Evolutionary conservation across 2,797 vertebrate species (phyloP).

Genomic region (Brotula barbata): DNA sequence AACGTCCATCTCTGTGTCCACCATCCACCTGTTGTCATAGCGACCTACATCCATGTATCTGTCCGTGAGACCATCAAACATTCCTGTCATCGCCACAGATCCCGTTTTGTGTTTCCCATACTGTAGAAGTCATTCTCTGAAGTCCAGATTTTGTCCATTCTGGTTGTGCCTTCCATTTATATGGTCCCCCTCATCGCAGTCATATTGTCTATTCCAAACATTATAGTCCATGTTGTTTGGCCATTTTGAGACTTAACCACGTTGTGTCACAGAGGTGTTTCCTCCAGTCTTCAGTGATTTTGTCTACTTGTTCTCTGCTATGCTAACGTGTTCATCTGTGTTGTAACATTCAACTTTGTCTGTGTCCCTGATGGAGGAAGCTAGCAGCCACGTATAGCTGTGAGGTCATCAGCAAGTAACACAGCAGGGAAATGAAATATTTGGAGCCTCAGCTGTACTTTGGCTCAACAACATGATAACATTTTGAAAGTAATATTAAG

Average conservation of each 20-base stretch:
- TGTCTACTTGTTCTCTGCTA: slow-evolving; percentile 2
- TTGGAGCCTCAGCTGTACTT: background rate
- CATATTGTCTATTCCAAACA: background rate
- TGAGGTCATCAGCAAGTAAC: background rate
- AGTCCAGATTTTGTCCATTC: background rate
- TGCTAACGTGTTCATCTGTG: background rate
- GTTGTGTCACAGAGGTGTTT: too few species aligned
- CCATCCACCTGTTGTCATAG: slow-evolving; percentile 5
- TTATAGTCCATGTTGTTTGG: background rate
- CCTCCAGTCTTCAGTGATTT: background rate
- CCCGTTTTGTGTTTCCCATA: too few species aligned
- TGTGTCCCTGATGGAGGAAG: background rate
- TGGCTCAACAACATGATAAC: background rate
- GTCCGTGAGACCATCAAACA: slow-evolving; percentile 6
- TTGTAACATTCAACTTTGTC: slow-evolving; percentile 27
- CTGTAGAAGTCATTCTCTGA: background rate
- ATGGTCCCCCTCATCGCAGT: background rate
- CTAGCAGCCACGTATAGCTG: background rate
- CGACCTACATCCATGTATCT: slow-evolving; percentile 16
- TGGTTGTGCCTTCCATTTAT: too few species aligned
- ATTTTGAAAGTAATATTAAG: background rate
- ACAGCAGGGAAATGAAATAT: background rate
- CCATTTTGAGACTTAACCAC: background rate
- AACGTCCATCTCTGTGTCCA: background rate
- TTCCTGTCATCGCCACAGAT: background rate